Evolutionary conservation across 2,888 invertebrate species (phyloP).

Genomic region (Sarcophaga variegata): DNA sequence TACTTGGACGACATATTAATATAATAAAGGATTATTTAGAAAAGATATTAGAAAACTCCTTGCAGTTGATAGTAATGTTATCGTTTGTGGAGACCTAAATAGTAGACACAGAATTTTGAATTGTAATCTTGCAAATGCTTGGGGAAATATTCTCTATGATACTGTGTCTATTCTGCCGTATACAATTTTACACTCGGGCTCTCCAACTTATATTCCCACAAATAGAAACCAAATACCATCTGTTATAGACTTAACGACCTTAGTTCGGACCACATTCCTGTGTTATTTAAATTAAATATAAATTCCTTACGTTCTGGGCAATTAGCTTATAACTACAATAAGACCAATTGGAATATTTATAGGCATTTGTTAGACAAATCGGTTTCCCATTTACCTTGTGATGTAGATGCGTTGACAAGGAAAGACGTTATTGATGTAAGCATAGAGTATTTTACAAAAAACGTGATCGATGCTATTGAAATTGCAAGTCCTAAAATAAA

Average conservation of each 20-base stretch:
- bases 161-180: constrained; percentile 28
- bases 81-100: constrained; percentile 10
- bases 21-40: too few relatives aligned
- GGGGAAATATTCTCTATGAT: constrained; percentile 54
- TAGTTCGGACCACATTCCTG: constrained; percentile 57
- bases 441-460: constrained; percentile 8
- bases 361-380: not conserved
- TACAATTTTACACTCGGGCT: constrained; percentile 16
- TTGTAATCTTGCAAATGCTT: not conserved
- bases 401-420: not conserved
- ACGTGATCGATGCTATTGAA: not conserved
- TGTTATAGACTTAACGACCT: constrained; percentile 40
- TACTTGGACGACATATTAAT: too few relatives aligned
- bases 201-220: not conserved
- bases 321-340: not conserved
- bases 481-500: not conserved
- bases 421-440: not conserved
- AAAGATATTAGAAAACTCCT: constrained; percentile 12
- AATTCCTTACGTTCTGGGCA: not conserved
- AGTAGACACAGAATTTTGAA: not conserved
- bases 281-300: constrained; percentile 32
- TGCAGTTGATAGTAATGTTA: constrained; percentile 8
- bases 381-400: constrained; percentile 8
- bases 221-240: constrained; percentile 26
- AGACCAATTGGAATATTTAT: not conserved